Evolutionary conservation across 2,113 vertebrate species (phyloP), one percentile per base, ranked within the genome.

Genomic region (Paracanthobrama guichenoti): DNA sequence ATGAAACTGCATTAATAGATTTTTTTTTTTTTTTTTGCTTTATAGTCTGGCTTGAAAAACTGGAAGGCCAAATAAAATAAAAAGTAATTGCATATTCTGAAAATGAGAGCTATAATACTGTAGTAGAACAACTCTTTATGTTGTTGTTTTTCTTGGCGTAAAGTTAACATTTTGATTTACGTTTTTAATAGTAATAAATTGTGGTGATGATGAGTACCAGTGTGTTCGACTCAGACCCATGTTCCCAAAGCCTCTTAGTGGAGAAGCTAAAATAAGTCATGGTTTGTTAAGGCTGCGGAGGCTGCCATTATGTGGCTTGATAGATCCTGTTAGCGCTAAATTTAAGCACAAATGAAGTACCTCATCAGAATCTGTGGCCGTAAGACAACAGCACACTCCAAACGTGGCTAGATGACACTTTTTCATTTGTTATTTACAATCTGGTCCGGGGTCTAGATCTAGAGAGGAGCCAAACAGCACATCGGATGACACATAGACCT

Each of bases 261-360:
- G 88, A 18, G 39, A 81, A 79, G 81, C 91, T 93, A 93, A 93
- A 94, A 93, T 91, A 93, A 93, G 90, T 88, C 86, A 35, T 0
- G 91, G 93, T 93, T 91, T 93, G 90, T 92, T 92, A 85, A 92
- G 88, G 88, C 91, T 91, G 90, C 90, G 91, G 87, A 89, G 91
- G 91, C 88, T 90, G 92, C 91, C 88, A 92, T 92, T 91, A 89
- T 85, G 92, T 90, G 93, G 92, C 90, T 91, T 89, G 71, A 90
- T 87, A 88, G 78, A 89, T 92, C 84, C 87, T 85, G 87, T 87
- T 85, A 91, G 87, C 83, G 76, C 89, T 89, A 94, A 93, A 94
- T 92, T 91, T 91, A 93, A 81, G 71, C 88, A 75, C 46, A 79
- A 89, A 86, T 90, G 89, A 87, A 91, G 88, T 91, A 92, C 89